A percentile compares a stretch with the other conserved stretches of the same genome.
Conservation (phyloP, 2,797 vertebrate species). For the Myotis findleyi region DNA sequence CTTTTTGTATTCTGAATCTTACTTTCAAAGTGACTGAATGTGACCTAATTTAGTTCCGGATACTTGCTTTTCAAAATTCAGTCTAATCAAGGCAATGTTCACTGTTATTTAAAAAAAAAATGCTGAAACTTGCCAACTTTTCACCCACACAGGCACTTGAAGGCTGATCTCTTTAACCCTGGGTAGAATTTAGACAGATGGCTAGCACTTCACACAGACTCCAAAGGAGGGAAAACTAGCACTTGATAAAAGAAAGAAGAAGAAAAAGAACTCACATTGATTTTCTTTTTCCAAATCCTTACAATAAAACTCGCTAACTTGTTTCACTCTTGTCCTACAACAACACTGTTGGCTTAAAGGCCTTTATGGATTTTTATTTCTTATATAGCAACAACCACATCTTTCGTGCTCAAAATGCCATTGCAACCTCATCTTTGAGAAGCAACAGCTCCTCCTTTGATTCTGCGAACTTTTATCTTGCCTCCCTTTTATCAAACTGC, state of each 20-base stretch:
- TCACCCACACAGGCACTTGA: background rate
- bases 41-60: background rate
- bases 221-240: conserved; percentile 62
- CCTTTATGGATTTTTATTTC: conserved; percentile 73
- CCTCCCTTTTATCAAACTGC: background rate
- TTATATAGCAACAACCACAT: conserved; percentile 59
- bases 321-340: conserved; percentile 72
- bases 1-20: background rate
- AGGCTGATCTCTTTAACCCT: conserved; percentile 25
- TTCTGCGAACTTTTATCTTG: conserved; percentile 72
- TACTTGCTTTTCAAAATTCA: conserved; percentile 47
- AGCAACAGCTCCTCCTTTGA: conserved; percentile 69
- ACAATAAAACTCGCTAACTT: conserved; percentile 66
- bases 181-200: background rate
- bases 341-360: conserved; percentile 58
- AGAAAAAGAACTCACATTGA: conserved; percentile 34
- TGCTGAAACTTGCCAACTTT: conserved; percentile 26
- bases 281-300: conserved; percentile 76
- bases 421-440: conserved; percentile 63
- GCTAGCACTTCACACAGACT: conserved; percentile 62
- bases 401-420: conserved; percentile 71
- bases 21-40: background rate
- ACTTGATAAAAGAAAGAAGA: conserved; percentile 76
- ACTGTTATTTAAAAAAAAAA: conserved; percentile 24
- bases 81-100: conserved; percentile 21